Percentiles rank a stretch among this genome's conserved stretches.
These are phyloP conservation scores for Monochamus saltuarius DNA, from an alignment of 1,140 invertebrate species.

Conservation along the genomic window DNA sequence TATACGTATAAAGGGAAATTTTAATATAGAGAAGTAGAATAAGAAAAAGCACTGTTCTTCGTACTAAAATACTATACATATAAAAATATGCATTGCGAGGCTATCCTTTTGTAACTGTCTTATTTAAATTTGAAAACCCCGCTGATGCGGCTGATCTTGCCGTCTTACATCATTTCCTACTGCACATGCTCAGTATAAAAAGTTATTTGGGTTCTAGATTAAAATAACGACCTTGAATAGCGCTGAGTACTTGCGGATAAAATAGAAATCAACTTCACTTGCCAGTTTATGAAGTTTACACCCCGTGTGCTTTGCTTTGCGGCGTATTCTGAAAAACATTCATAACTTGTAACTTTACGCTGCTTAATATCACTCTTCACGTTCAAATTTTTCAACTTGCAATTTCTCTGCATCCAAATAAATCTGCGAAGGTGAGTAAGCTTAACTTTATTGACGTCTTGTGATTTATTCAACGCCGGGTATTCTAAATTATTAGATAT, in stretches of 20 bases:
- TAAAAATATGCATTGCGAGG: too few species aligned
- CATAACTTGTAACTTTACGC: neutral
- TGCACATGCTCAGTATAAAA: slow-evolving; percentile 25
- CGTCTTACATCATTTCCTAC: slow-evolving; percentile 24
- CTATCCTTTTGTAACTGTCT: too few species aligned
- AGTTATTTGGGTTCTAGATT: slow-evolving; percentile 28
- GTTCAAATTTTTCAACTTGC: slow-evolving; percentile 21
- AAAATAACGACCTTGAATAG: slow-evolving; percentile 32
- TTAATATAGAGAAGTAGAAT: too few species aligned
- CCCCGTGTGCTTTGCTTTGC: slow-evolving; percentile 23
- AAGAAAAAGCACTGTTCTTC: too few species aligned
- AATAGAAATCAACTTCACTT: slow-evolving; percentile 24
- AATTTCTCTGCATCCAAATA: neutral
- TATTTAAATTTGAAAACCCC: neutral
- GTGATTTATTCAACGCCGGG: slow-evolving; percentile 28
- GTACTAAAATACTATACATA: too few species aligned
- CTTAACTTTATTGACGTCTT: slow-evolving; percentile 14
- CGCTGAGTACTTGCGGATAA: slow-evolving; percentile 29
- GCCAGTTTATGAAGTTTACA: slow-evolving; percentile 38
- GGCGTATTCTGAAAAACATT: slow-evolving; percentile 15
- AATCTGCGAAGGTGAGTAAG: slow-evolving; percentile 27
- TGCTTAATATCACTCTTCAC: slow-evolving; percentile 18
- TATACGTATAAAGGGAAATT: too few species aligned
- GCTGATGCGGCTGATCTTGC: neutral
- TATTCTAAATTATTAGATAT: slow-evolving; percentile 26